Evolutionary conservation across 2,888 invertebrate genomes (phyloP).

Genomic region (Adelphocoris suturalis): DNA sequence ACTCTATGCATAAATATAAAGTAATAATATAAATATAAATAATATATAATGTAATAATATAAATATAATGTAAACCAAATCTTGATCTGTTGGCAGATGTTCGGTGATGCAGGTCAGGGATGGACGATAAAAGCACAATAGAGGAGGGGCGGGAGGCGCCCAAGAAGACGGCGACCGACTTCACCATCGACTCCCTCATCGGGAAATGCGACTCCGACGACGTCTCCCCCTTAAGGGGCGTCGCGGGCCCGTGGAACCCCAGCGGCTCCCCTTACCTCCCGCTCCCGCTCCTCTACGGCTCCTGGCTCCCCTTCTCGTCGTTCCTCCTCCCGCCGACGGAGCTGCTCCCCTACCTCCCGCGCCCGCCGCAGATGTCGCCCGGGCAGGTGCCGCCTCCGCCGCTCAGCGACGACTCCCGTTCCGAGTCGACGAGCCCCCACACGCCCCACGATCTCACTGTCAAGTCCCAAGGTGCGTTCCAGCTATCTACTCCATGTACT

Average conservation of each 20-base stretch:
- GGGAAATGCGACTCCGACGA: slow-evolving; percentile 65
- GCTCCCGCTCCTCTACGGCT: slow-evolving; percentile 72
- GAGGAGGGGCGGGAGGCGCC: slow-evolving; percentile 62
- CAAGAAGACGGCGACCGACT: slow-evolving; percentile 46
- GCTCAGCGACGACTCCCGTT: slow-evolving; percentile 70
- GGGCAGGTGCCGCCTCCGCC: slow-evolving; percentile 29
- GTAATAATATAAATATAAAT: no score
- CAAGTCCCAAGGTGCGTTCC: slow-evolving; percentile 60
- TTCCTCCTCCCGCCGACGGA: slow-evolving; percentile 79
- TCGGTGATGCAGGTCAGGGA: slow-evolving; percentile 43
- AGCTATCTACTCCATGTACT: no score
- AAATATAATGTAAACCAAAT: no score
- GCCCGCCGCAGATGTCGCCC: slow-evolving; percentile 73
- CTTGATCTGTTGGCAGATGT: slow-evolving; percentile 16
- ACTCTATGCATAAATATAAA: no score
- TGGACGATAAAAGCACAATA: slow-evolving; percentile 60
- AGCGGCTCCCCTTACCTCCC: slow-evolving; percentile 66
- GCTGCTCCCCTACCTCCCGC: slow-evolving; percentile 80
- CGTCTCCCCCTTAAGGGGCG: slow-evolving; percentile 40
- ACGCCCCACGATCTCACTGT: slow-evolving; percentile 69
- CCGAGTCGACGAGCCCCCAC: slow-evolving; percentile 64
- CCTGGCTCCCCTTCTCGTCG: slow-evolving; percentile 71
- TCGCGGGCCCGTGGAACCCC: slow-evolving; percentile 18
- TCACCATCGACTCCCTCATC: slow-evolving; percentile 70
- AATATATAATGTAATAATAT: no score